Evolutionary conservation across 2,888 invertebrate species (phyloP), one percentile per base, ranked within the genome.

Genomic region (Meandrusa payeni): DNA sequence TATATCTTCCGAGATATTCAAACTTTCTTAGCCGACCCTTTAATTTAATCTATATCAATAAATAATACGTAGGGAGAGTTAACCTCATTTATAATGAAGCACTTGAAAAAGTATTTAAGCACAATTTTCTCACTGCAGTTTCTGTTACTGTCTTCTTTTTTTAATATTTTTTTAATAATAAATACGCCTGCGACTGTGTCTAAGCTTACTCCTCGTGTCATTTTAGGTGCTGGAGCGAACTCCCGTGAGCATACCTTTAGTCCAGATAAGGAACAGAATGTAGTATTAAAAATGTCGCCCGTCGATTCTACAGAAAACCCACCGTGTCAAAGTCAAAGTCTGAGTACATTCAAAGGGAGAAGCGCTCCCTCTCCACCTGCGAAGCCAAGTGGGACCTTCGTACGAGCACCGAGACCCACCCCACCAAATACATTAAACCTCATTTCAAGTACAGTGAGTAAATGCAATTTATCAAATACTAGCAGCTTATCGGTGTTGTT

Each of bases 351-450:
- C 61, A 93, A 93, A 77, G 91, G 91, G 41, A 88, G 88, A 50
- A 86, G 81, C 48, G 88, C 89, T 1, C 88, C 90, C 1, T 89
- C 90, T 13, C 90, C 90, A 13, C 86, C 89, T 23, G 77, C 76
- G 27, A 77, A 89, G 69, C 77, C 86, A 37, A 71, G 63, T 58
- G 72, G 87, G 57, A 60, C 82, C 47, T 78, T 89, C 67, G 76
- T 91, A 58, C 77, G 90, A 71, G 92, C 92, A 36, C 92, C 93
- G 12, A 86, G 94, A 64, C 95, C 95, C 1, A 94, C 94, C 56
- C 93, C 95, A 61, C 95, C 95, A 36, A 95, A 94, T 72, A 95
- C 95, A 22, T 79, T 95, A 50, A 95, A 94, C 79, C 90, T 95
- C 59, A 89, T 91, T 63, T 89, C 89, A 50, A 90, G 89, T 61